Base-by-base conservation (phyloP, 2,888 invertebrate genomes). In the Morpho achilles region DNA sequence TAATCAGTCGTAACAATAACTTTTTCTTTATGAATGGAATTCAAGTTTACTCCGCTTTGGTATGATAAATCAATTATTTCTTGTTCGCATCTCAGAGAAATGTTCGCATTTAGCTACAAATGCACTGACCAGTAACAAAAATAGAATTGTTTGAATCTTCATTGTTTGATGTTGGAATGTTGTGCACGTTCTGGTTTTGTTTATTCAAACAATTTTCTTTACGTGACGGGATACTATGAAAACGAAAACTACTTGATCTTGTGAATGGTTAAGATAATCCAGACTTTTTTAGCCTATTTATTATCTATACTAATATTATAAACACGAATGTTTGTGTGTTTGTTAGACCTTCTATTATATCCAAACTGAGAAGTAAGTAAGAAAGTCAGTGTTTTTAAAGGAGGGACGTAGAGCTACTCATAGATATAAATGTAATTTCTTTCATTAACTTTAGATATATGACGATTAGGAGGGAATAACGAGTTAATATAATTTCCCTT, bases 1-100 rank as follows among this genome's bases (percentile, higher is more conserved):
- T 32, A 32, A 32, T 32, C 32, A 32, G 32, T 32, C 32, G 32
- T 32, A 32, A 32, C 32, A 32, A 1, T 32, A 5, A 32, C 7
- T 70, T 73, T 50, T 80, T 71, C 57, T 71, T 80, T 2, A 67
- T 59, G 9, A 74, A 75, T 1, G 80, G 82, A 22, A 79, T 73
- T 0, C 71, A 70, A 3, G 65, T 23, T 52, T 73, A 79, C 8
- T 74, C 61, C 0, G 69, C 69, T 16, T 63, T 60, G 3, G 69
- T 70, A 8, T 79, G 76, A 63, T 76, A 67, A 16, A 83, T 64
- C 57, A 80, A 56, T 6, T 66, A 58, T 23, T 63, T 73, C 42
- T 70, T 69, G 46, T 66, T 71, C 3, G 70, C 62, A 61, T 79
- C 72, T 0, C 82, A 82, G 9, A 75, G 32, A 56, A 69, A 68